Conservation (phyloP, 2,888 invertebrate species). For the Thysanoteuthis rhombus region DNA sequence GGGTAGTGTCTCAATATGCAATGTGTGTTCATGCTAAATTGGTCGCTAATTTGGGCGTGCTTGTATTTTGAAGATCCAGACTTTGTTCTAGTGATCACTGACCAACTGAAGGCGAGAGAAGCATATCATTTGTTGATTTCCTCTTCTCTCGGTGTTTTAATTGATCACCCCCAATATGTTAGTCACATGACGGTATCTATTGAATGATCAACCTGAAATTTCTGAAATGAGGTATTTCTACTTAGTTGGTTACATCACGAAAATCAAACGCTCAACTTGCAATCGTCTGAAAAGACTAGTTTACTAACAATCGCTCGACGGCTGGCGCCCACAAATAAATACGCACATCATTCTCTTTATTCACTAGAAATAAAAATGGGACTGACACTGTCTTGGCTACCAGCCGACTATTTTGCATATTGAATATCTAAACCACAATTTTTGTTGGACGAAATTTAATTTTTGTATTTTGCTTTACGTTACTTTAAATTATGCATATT, state of each 20-base stretch:
- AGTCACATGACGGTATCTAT: too few species aligned
- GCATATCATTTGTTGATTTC: too few species aligned
- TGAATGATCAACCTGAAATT: too few species aligned
- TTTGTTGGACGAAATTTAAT: background rate
- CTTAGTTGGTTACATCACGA: background rate
- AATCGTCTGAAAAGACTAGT: background rate
- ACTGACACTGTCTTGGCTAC: background rate
- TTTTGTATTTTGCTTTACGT: background rate
- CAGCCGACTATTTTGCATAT: background rate
- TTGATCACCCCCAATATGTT: too few species aligned
- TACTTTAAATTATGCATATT: background rate
- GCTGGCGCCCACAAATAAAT: background rate
- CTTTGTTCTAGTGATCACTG: too few species aligned
- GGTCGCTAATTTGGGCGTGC: too few species aligned
- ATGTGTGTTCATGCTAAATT: too few species aligned
- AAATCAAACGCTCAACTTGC: background rate
- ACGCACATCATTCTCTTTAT: background rate
- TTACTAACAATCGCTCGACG: background rate
- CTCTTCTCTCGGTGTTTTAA: too few species aligned
- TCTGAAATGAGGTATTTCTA: too few species aligned
- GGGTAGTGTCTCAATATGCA: too few species aligned
- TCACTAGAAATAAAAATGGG: background rate
- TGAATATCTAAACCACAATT: background rate
- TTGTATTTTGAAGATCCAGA: too few species aligned
- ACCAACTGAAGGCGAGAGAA: too few species aligned